Percentiles rank a stretch among this genome's conserved stretches.
Conservation (phyloP, 2,888 invertebrate species). For the Erebia palarica region DNA sequence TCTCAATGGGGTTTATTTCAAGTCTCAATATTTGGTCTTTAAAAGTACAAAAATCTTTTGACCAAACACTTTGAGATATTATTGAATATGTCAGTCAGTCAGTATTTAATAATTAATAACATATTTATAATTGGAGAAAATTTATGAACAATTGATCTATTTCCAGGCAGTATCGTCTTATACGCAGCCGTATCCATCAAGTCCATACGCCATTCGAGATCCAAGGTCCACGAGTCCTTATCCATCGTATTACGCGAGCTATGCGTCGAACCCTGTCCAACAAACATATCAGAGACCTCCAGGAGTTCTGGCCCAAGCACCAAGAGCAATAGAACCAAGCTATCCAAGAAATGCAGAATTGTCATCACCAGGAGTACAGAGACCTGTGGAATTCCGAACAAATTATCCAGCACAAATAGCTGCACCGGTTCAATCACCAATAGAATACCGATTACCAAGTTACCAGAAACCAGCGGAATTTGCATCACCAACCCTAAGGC, state of each 20-base stretch:
- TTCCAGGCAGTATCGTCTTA: conserved; percentile 32
- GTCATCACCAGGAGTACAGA: neutral
- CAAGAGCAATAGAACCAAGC: neutral
- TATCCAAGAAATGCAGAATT: neutral
- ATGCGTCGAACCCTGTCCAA: neutral
- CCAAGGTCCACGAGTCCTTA: neutral
- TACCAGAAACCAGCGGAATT: neutral
- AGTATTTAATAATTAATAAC: too few species aligned
- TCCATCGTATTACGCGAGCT: conserved; percentile 4
- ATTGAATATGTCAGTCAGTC: too few species aligned
- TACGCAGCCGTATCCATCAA: conserved; percentile 22
- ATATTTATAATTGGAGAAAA: too few species aligned
- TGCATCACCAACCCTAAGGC: neutral
- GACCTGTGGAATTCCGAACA: conserved; percentile 17
- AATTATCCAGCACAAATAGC: neutral
- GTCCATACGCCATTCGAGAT: conserved; percentile 11
- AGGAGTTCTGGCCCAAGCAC: conserved; percentile 3
- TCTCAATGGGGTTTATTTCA: too few species aligned
- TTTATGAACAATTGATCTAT: neutral
- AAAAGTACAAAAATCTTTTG: too few species aligned
- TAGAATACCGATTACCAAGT: neutral
- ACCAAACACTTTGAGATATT: too few species aligned
- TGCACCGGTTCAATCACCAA: neutral
- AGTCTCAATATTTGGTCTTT: too few species aligned
- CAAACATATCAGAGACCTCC: neutral